Evolutionary conservation across 2,888 invertebrate genomes (phyloP), one percentile per base, ranked within the genome.

Genomic region (Ramazzottius varieornatus): DNA sequence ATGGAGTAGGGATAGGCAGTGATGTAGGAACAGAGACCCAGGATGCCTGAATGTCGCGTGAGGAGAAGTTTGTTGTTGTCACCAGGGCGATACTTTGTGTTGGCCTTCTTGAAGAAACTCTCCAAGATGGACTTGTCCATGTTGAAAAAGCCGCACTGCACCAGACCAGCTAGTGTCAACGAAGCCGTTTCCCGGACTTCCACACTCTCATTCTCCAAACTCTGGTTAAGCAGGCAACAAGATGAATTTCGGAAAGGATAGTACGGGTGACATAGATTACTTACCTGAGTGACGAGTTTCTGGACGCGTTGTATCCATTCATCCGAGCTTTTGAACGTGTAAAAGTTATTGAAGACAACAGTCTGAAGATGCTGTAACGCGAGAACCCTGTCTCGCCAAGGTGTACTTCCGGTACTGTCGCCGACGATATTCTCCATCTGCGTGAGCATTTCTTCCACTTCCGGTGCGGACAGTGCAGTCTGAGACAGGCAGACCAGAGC

Each of bases 1-100:
- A 88, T 83, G 71, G 86, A 84, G 75, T 93, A 93, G 0, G 93
- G 93, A 75, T 85, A 83, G 20, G 91, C 87, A 69, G 83, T 83
- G 63, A 93, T 82, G 75, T 86, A 88, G 2, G 89, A 85, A 74
- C 90, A 88, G 66, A 93, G 78, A 0, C 91, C 92, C 29, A 92
- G 79, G 46, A 92, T 85, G 24, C 88, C 91, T 66, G 85, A 84
- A 76, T 92, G 92, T 13, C 78, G 72, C 67, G 73, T 73, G 8
- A 76, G 71, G 63, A 77, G 66, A 34, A 69, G 69, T n/a, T 68
- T 67, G 24, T 4, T 2, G 20, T 64, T 20, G 16, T 33, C 64
- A 32, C 20, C 29, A 4, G 32, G 33, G 4, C 32, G 33, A n/a
- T n/a, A 13, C 20, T 16, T 16, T 4, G 64, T 33, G 16, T 8